phyloP scores from a whole-genome alignment of 2,797 vertebrate species.

The Bucorvus abyssinicus region DNA sequence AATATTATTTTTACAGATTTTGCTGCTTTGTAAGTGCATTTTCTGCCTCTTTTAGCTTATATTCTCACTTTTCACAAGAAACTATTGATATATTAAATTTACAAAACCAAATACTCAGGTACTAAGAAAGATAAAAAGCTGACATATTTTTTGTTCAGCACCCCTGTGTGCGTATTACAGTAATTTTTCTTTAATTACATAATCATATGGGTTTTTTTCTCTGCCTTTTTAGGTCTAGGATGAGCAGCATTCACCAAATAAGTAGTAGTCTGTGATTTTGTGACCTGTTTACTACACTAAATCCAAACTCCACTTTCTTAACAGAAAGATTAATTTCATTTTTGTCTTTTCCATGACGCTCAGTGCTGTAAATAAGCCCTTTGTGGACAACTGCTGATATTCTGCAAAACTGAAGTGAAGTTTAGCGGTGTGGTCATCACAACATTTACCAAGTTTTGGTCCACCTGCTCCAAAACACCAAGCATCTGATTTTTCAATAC shows the following conservation, averaged over 20 bases:
- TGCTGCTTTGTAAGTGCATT: neutral
- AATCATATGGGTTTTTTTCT: neutral
- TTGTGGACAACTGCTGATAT: neutral
- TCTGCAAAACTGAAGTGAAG: neutral
- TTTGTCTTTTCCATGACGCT: neutral
- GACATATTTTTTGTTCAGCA: accelerated
- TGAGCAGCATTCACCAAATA: neutral
- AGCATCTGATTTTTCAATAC: neutral
- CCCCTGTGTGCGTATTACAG: neutral
- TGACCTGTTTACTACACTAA: neutral
- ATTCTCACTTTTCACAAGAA: neutral
- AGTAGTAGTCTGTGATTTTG: neutral
- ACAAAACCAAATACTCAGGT: neutral
- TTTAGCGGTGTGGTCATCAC: neutral
- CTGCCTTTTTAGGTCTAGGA: neutral
- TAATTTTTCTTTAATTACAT: neutral
- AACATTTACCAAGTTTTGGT: neutral
- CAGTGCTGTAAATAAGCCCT: neutral
- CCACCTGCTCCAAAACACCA: neutral
- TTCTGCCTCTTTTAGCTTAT: neutral
- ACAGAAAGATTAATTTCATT: neutral
- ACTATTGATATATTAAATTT: neutral
- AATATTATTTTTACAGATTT: neutral
- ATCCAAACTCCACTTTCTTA: neutral
- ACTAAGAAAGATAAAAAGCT: neutral